Evolutionary conservation across 1,140 invertebrate genomes (phyloP).

Genomic region (Caenorhabditis remanei): DNA sequence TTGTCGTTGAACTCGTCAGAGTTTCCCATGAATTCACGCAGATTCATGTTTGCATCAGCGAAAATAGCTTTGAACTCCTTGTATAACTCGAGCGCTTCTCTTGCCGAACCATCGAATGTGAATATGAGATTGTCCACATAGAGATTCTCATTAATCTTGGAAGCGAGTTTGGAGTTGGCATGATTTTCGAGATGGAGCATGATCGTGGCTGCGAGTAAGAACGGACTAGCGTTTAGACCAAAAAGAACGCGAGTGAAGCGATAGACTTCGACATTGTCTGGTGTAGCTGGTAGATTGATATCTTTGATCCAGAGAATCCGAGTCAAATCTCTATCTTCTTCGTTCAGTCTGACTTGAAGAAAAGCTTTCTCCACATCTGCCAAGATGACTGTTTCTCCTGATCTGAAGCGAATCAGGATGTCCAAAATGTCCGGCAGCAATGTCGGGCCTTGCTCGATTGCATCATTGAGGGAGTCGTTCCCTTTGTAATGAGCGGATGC

Average conservation of each 20-base stretch:
- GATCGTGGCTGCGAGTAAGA: slow-evolving; percentile 62
- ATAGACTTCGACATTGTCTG: slow-evolving; percentile 52
- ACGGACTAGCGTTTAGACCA: slow-evolving; percentile 61
- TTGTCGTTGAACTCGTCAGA: neutral
- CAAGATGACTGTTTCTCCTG: slow-evolving; percentile 45
- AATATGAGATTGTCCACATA: slow-evolving; percentile 64
- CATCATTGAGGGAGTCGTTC: slow-evolving; percentile 76
- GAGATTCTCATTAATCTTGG: slow-evolving; percentile 21
- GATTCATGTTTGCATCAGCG: slow-evolving; percentile 51
- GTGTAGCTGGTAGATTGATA: slow-evolving; percentile 12
- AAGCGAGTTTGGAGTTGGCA: neutral
- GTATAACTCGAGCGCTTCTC: neutral
- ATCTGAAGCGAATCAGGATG: slow-evolving; percentile 62
- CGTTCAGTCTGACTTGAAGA: slow-evolving; percentile 64
- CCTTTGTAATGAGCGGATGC: slow-evolving; percentile 72
- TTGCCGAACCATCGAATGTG: neutral
- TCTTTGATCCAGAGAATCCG: slow-evolving; percentile 67
- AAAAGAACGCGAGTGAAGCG: slow-evolving; percentile 64
- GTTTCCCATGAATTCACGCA: slow-evolving; percentile 59
- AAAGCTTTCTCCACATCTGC: slow-evolving; percentile 67
- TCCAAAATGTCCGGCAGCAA: slow-evolving; percentile 59
- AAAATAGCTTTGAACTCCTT: slow-evolving; percentile 35
- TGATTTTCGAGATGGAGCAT: slow-evolving; percentile 46
- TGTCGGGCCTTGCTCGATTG: slow-evolving; percentile 60
- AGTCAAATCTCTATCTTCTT: slow-evolving; percentile 64